Percentiles rank a stretch among this genome's conserved stretches.
Evolutionary conservation across 2,888 invertebrate genomes (phyloP).

Genomic region (Acanthopleura granulata): DNA sequence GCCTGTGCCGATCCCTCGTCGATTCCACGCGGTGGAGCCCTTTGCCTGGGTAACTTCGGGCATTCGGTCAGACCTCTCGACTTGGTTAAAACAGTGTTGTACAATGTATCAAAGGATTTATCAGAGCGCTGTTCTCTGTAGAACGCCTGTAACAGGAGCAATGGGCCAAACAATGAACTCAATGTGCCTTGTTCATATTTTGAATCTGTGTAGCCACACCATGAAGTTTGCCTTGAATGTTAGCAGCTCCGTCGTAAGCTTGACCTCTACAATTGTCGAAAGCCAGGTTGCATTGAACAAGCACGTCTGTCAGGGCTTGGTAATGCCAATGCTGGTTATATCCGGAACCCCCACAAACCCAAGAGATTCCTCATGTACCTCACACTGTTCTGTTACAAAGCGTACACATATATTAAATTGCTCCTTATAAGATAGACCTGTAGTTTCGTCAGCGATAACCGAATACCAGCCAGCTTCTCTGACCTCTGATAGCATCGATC

Average conservation of each 20-base stretch:
- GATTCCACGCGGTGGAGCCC: slow-evolving; percentile 18
- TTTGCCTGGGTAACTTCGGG: slow-evolving; percentile 22
- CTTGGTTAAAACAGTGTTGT: slow-evolving; percentile 10
- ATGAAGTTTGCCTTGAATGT: slow-evolving; percentile 23
- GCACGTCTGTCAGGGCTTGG: slow-evolving; percentile 4
- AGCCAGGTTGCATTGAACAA: slow-evolving; percentile 21
- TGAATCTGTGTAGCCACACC: slow-evolving; percentile 29
- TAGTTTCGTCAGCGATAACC: slow-evolving; percentile 15
- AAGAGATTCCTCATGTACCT: slow-evolving; percentile 21
- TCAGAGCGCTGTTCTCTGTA: slow-evolving; percentile 24
- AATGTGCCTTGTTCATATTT: slow-evolving; percentile 24
- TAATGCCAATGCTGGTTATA: background rate
- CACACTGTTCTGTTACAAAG: slow-evolving; percentile 22
- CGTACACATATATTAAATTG: slow-evolving; percentile 23
- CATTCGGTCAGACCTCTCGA: slow-evolving; percentile 21
- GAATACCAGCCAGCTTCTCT: background rate
- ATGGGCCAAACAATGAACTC: slow-evolving; percentile 31
- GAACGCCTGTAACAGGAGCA: slow-evolving; percentile 22
- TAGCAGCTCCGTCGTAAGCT: slow-evolving; percentile 28
- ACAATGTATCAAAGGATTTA: slow-evolving; percentile 24
- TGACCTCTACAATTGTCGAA: slow-evolving; percentile 29
- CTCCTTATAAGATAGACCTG: slow-evolving; percentile 18
- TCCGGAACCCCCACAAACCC: slow-evolving; percentile 17
- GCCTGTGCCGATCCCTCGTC: slow-evolving; percentile 23
- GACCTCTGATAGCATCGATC: background rate